Conservation (phyloP, 2,797 vertebrate species). For the Tenualosa thibaudeaui region DNA sequence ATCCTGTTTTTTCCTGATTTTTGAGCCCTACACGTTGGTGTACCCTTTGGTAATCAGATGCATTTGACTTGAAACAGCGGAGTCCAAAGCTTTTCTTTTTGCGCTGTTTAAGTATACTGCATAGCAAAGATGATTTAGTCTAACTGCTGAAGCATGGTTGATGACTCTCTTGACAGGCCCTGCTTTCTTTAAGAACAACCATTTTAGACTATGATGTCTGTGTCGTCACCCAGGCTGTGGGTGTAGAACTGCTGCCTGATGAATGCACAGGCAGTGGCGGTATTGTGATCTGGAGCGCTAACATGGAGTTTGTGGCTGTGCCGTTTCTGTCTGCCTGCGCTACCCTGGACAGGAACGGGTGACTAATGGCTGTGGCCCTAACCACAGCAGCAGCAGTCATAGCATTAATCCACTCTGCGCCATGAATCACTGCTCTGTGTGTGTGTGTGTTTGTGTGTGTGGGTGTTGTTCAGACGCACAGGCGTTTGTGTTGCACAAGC, state of each 20-base stretch:
- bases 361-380: neutral
- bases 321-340: neutral
- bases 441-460: neutral
- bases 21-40: too few species aligned
- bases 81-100: too few species aligned
- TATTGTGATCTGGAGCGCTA: neutral
- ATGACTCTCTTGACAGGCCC: too few species aligned
- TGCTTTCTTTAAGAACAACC: too few species aligned
- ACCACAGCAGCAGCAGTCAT: neutral
- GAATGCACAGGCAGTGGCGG: neutral
- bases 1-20: too few species aligned
- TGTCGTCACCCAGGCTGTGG: neutral
- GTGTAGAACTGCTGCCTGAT: too few species aligned
- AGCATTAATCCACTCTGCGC: neutral
- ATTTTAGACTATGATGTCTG: neutral
- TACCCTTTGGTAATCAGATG: too few species aligned
- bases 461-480: neutral
- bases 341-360: neutral
- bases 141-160: too few species aligned
- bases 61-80: too few species aligned
- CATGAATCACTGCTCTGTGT: constrained; percentile 24
- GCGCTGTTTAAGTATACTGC: neutral
- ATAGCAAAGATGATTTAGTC: neutral
- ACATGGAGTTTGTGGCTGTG: neutral
- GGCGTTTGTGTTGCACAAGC: neutral